Evolutionary conservation across 2,113 vertebrate species (phyloP).

Genomic region (Scortum barcoo): DNA sequence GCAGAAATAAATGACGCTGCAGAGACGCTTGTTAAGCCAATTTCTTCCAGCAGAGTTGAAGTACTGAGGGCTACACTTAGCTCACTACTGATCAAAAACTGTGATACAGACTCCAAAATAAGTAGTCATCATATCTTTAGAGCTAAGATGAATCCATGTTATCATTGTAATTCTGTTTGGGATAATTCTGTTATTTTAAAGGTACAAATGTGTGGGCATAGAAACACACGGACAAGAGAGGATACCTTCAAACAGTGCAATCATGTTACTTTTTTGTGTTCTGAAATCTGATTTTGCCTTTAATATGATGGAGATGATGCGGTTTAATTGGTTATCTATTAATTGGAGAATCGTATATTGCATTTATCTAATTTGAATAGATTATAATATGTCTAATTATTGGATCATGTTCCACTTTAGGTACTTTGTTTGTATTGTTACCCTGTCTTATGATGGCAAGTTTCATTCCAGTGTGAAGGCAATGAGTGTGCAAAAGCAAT

Average conservation of each 20-base stretch:
- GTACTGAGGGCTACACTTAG: background rate
- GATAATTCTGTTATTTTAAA: background rate
- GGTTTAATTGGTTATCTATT: background rate
- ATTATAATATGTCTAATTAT: background rate
- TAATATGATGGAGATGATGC: background rate
- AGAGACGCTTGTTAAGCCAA: no score
- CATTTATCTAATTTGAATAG: background rate
- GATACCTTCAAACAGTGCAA: background rate
- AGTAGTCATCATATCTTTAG: no score
- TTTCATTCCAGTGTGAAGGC: slow-evolving; percentile 41
- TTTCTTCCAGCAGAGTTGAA: background rate
- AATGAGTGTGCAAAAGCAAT: slow-evolving; percentile 50
- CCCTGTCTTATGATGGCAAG: slow-evolving; percentile 7
- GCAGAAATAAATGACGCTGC: background rate
- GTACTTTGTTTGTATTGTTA: background rate
- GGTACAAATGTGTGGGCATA: background rate
- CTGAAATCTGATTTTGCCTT: background rate
- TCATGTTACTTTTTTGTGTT: background rate
- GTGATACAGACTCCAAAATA: background rate
- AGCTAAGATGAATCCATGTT: no score
- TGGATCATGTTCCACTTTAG: slow-evolving; percentile 1
- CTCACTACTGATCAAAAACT: background rate
- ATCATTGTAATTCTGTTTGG: background rate
- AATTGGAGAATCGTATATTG: background rate
- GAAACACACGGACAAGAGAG: background rate